A percentile compares a stretch with the other conserved stretches of the same genome.
Conservation (phyloP, 1,140 invertebrate genomes). For the Eupeodes corollae region DNA sequence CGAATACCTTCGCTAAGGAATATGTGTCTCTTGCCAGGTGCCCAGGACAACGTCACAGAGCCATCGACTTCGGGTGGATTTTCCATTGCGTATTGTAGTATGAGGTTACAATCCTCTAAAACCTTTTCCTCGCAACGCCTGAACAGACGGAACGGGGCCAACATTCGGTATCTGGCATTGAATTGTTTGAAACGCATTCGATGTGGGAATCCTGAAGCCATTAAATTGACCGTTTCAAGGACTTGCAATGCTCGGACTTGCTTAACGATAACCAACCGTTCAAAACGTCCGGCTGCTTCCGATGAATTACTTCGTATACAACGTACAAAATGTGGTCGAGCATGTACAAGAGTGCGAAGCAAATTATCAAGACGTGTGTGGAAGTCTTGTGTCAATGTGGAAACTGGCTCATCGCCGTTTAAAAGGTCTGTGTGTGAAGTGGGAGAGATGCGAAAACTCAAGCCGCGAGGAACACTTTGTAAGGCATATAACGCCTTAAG, state of each 20-base stretch:
- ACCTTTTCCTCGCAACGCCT: slow-evolving; percentile 68
- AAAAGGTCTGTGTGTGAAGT: slow-evolving; percentile 77
- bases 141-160: slow-evolving; percentile 65
- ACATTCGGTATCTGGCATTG: slow-evolving; percentile 67
- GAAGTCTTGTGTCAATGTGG: slow-evolving; percentile 88
- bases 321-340: slow-evolving; percentile 85
- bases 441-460: slow-evolving; percentile 82
- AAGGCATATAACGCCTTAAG: slow-evolving; percentile 74
- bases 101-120: slow-evolving; percentile 66
- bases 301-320: slow-evolving; percentile 77
- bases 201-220: slow-evolving; percentile 87
- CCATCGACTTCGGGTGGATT: slow-evolving; percentile 35
- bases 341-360: slow-evolving; percentile 79
- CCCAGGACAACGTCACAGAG: slow-evolving; percentile 41
- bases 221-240: slow-evolving; percentile 88
- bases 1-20: slow-evolving; percentile 89
- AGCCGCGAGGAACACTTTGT: slow-evolving; percentile 68
- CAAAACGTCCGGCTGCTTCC: slow-evolving; percentile 67
- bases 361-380: slow-evolving; percentile 87
- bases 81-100: slow-evolving; percentile 52
- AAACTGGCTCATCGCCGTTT: slow-evolving; percentile 78
- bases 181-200: slow-evolving; percentile 93
- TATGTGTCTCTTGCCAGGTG: slow-evolving; percentile 83
- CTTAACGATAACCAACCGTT: slow-evolving; percentile 62
- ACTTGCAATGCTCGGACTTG: slow-evolving; percentile 83